Conservation (phyloP, 1,140 invertebrate genomes). For the Whitmania pigra region DNA sequence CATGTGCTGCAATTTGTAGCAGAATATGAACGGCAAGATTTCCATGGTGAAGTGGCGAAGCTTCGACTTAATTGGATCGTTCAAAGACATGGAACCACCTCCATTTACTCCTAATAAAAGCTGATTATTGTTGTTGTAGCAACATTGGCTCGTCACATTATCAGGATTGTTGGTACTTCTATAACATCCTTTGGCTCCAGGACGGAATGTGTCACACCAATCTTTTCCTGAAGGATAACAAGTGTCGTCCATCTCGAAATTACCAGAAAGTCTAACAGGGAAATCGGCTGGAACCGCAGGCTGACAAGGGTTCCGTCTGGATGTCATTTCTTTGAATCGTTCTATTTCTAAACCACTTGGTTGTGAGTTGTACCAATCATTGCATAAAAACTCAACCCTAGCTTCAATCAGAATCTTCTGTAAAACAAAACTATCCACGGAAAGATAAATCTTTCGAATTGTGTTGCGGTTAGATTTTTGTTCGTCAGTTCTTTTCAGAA, state of each 20-base stretch:
- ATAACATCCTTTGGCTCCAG: conserved; percentile 3
- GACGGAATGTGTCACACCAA: background rate
- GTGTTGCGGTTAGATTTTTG: too few relatives aligned
- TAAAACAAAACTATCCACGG: background rate
- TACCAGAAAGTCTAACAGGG: background rate
- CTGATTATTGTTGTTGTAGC: background rate
- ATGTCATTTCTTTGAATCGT: background rate
- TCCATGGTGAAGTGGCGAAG: background rate
- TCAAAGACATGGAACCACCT: conserved; percentile 9
- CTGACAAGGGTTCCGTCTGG: background rate
- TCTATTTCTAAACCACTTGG: background rate
- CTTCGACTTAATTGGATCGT: background rate
- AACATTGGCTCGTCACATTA: background rate
- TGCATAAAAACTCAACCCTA: background rate
- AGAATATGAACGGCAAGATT: background rate
- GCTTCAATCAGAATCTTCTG: too few relatives aligned
- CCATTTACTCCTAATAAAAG: background rate
- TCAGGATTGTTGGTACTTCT: conserved; percentile 8
- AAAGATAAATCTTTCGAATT: background rate
- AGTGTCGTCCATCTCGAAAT: background rate
- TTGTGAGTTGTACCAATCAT: background rate
- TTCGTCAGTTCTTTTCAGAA: background rate
- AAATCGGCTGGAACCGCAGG: background rate
- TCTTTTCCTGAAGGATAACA: background rate
- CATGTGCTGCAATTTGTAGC: background rate